A percentile compares a stretch with the other conserved stretches of the same genome.
phyloP scores from a whole-genome alignment of 2,113 vertebrate genomes.

The Synchiropus splendidus region DNA sequence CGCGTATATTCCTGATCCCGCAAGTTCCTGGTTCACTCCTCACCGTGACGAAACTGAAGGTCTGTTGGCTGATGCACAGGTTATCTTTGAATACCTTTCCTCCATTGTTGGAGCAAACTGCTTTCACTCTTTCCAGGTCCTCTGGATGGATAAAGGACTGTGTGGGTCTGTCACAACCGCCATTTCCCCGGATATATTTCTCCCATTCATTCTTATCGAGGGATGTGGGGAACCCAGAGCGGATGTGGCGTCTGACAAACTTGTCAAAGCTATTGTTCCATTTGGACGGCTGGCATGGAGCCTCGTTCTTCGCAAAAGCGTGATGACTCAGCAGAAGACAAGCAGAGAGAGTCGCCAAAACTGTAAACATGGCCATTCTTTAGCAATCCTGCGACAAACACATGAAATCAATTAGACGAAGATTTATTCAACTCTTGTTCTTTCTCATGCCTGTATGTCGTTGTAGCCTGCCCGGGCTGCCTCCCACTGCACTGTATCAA shows the following conservation, averaged over 20 bases:
- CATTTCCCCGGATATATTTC: conserved; percentile 34
- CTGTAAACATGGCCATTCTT: conserved; percentile 25
- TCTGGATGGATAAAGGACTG: conserved; percentile 60
- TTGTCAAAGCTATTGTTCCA: conserved; percentile 44
- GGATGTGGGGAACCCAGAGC: conserved; percentile 16
- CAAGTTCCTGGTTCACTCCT: conserved; percentile 39
- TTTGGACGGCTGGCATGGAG: conserved; percentile 53
- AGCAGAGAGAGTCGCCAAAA: conserved; percentile 14
- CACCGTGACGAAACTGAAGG: conserved; percentile 62
- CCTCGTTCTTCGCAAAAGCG: conserved; percentile 18
- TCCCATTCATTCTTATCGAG: conserved; percentile 45
- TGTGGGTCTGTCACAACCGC: conserved; percentile 55
- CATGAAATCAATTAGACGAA: conserved; percentile 1
- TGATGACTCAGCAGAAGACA: conserved; percentile 22
- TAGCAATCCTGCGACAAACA: conserved; percentile 6
- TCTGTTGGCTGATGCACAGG: conserved; percentile 63
- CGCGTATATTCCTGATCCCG: conserved; percentile 33
- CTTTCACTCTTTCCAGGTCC: conserved; percentile 46
- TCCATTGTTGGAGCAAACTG: conserved; percentile 48
- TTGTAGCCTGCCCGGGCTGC: too few species aligned
- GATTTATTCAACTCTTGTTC: too few species aligned
- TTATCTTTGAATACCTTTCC: conserved; percentile 45
- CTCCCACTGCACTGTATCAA: too few species aligned
- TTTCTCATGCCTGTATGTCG: too few species aligned
- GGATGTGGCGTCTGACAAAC: conserved; percentile 58